phyloP scores from a whole-genome alignment of 2,113 vertebrate genomes.

The Tetraodon nigroviridis region DNA sequence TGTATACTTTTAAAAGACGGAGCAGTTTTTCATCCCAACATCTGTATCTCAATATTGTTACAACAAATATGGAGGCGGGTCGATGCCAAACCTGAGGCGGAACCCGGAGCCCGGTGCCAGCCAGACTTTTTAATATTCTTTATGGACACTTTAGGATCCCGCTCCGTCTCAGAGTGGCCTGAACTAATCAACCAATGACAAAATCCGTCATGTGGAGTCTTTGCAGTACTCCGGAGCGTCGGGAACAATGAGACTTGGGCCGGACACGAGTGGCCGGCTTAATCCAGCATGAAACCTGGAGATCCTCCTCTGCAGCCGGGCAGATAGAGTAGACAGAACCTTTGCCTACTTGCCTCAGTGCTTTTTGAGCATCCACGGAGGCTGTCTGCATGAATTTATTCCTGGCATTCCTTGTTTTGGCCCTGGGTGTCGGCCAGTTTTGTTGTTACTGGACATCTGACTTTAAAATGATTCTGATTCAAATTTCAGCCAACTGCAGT shows the following conservation, averaged over 20 bases:
- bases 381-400: slow-evolving; percentile 13
- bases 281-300: slow-evolving; percentile 40
- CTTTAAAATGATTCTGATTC: slow-evolving; percentile 28
- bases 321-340: slow-evolving; percentile 11
- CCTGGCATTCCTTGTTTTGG: background rate
- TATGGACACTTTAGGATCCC: slow-evolving; percentile 4
- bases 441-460: slow-evolving; percentile 17
- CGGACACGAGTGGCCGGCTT: slow-evolving; percentile 31
- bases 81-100: too few relatives aligned
- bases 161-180: slow-evolving; percentile 12
- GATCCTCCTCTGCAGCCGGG: slow-evolving; percentile 33
- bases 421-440: too few relatives aligned
- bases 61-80: too few relatives aligned
- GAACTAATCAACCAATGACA: slow-evolving; percentile 18
- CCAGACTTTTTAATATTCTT: slow-evolving; percentile 1
- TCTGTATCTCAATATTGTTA: too few relatives aligned
- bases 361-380: slow-evolving; percentile 5
- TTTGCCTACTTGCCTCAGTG: slow-evolving; percentile 9
- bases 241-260: slow-evolving; percentile 39
- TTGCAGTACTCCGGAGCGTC: slow-evolving; percentile 6
- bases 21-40: too few relatives aligned
- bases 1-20: background rate
- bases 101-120: too few relatives aligned
- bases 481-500: slow-evolving; percentile 8
- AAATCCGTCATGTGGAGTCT: slow-evolving; percentile 20